These are phyloP conservation scores for Delia radicum DNA, from an alignment of 1,140 invertebrate genomes.

Conservation along the genomic window DNA sequence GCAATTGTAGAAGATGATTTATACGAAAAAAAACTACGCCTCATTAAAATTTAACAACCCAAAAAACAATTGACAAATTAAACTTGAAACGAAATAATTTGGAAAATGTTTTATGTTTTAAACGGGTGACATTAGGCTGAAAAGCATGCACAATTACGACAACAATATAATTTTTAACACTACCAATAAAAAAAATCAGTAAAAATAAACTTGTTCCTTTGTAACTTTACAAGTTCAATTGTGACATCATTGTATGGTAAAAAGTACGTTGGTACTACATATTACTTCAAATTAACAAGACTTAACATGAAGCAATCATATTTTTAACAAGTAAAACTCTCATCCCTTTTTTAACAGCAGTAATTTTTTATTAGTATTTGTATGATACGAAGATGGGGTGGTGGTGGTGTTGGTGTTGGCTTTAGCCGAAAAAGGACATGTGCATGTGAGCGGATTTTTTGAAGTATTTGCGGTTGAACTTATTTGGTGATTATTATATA, in stretches of 20 bases:
- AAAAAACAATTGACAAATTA: not conserved
- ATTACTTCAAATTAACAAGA: not conserved
- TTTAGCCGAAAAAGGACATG: not conserved
- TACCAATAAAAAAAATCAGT: not conserved
- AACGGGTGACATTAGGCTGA: not conserved
- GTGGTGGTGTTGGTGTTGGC: not conserved
- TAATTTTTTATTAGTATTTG: too few species aligned
- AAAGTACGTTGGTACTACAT: not conserved
- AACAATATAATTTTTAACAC: not conserved
- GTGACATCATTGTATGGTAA: not conserved
- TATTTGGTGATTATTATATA: not conserved
- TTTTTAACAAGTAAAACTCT: not conserved
- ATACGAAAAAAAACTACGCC: not conserved
- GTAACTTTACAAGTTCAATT: not conserved
- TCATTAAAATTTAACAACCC: slow-evolving; percentile 9
- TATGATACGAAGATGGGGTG: not conserved
- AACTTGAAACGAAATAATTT: not conserved
- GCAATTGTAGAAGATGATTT: not conserved
- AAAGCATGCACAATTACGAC: not conserved
- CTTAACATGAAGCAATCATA: not conserved
- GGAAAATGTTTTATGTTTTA: not conserved
- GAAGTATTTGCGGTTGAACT: not conserved
- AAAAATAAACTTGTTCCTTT: not conserved
- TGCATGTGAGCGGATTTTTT: not conserved
- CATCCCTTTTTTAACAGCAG: too few species aligned